Evolutionary conservation across 2,113 vertebrate species (phyloP).

Genomic region (Anolis sagrei): DNA sequence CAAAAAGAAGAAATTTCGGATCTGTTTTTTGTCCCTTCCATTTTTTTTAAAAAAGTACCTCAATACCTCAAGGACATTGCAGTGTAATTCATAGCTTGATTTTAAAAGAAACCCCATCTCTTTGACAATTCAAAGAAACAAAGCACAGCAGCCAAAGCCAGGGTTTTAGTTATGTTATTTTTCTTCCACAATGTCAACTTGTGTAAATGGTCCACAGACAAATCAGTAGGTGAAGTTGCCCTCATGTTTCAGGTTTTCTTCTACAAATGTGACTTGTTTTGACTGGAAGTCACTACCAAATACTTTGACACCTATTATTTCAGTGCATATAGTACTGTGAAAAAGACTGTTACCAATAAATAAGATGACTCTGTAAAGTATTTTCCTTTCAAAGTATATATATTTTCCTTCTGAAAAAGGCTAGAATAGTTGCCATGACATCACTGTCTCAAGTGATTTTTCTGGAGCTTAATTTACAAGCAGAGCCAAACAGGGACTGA

Average conservation of each 20-base stretch:
- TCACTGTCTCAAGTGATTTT: background rate
- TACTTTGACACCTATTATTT: constrained; percentile 25
- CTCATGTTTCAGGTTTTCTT: constrained; percentile 46
- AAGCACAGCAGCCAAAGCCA: constrained; percentile 23
- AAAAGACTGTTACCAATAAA: background rate
- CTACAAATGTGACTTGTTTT: background rate
- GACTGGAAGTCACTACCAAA: constrained; percentile 28
- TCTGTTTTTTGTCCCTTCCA: background rate
- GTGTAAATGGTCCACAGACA: constrained; percentile 37
- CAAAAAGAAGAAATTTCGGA: background rate
- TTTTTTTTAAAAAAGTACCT: background rate
- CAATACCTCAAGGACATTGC: constrained; percentile 30
- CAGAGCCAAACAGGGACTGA: background rate
- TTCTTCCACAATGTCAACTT: constrained; percentile 28
- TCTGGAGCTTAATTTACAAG: background rate
- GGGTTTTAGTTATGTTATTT: constrained; percentile 4
- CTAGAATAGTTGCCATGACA: background rate
- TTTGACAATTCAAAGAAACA: constrained; percentile 25
- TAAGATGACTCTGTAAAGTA: background rate
- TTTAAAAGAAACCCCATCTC: constrained; percentile 10
- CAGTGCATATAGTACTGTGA: background rate
- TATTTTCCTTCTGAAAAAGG: background rate
- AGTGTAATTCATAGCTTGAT: constrained; percentile 7
- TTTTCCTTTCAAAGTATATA: background rate
- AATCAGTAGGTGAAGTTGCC: constrained; percentile 12